phyloP scores from a whole-genome alignment of 92 coral and sea anemone genomes.

The Parazoanthus darwini region DNA sequence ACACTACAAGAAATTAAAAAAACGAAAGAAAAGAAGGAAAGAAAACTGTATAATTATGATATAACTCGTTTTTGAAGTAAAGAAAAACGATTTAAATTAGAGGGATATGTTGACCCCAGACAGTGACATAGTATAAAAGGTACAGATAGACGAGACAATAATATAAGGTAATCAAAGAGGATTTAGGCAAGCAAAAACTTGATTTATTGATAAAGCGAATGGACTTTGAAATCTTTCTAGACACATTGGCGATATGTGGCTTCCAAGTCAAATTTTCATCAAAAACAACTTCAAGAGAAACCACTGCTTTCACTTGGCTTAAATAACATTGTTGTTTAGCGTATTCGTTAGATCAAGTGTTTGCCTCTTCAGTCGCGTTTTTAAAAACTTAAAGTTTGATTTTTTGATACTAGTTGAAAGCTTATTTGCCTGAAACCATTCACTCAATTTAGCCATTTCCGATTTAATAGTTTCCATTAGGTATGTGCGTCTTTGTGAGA shows the following conservation, averaged over 20 bases:
- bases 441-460: too few species aligned
- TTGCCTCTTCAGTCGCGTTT: slow-evolving; percentile 27
- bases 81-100: slow-evolving; percentile 20
- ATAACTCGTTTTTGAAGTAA: slow-evolving; percentile 13
- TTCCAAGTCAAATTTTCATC: slow-evolving; percentile 37
- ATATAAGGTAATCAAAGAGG: slow-evolving; percentile 1
- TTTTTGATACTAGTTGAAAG: not conserved
- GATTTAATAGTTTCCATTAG: too few species aligned
- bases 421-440: too few species aligned
- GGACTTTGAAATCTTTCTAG: slow-evolving; percentile 32
- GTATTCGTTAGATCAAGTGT: not conserved
- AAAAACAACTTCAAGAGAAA: slow-evolving; percentile 20
- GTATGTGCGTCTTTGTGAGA: too few species aligned
- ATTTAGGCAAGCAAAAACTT: slow-evolving; percentile 28
- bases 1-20: too few species aligned
- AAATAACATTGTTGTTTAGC: not conserved
- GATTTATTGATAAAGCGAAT: slow-evolving; percentile 30
- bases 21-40: too few species aligned
- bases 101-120: slow-evolving; percentile 34
- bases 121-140: not conserved
- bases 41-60: too few species aligned
- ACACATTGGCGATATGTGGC: slow-evolving; percentile 19
- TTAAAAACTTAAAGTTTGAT: slow-evolving; percentile 32
- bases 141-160: slow-evolving; percentile 20
- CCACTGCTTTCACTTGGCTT: slow-evolving; percentile 4